Percentiles rank a stretch among this genome's conserved stretches.
Conservation (phyloP, 2,888 invertebrate species). For the Scaptomyza polygonia region DNA sequence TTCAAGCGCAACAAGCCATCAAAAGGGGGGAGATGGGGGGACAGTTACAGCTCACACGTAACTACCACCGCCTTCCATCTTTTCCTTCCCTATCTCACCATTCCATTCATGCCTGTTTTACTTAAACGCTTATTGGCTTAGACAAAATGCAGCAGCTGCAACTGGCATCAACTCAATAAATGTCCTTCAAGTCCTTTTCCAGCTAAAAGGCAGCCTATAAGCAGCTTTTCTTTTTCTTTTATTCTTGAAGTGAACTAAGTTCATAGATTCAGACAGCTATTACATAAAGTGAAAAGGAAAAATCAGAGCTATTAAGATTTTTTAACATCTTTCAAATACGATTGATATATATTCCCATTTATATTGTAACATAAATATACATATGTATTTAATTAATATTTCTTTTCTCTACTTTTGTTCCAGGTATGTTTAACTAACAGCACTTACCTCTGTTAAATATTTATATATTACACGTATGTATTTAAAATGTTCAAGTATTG, state of each 20-base stretch:
- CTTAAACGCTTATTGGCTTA: slow-evolving; percentile 74
- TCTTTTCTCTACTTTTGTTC: slow-evolving; percentile 22
- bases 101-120: slow-evolving; percentile 36
- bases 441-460: background rate
- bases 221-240: slow-evolving; percentile 50
- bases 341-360: background rate
- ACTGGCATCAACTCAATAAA: slow-evolving; percentile 65
- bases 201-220: slow-evolving; percentile 36
- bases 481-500: background rate
- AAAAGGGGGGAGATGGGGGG: background rate
- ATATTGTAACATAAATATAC: background rate
- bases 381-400: background rate
- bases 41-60: slow-evolving; percentile 20
- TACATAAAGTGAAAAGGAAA: too few relatives aligned
- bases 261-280: background rate
- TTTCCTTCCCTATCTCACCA: slow-evolving; percentile 12
- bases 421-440: slow-evolving; percentile 49
- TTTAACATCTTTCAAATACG: background rate
- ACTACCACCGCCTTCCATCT: background rate
- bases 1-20: slow-evolving; percentile 58
- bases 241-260: too few relatives aligned
- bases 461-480: slow-evolving; percentile 3
- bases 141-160: slow-evolving; percentile 56
- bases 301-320: background rate
- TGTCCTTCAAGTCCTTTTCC: slow-evolving; percentile 23